Evolutionary conservation across 2,113 vertebrate genomes (phyloP), one percentile per base, ranked within the genome.

Genomic region (Benitochromis conjunctus): DNA sequence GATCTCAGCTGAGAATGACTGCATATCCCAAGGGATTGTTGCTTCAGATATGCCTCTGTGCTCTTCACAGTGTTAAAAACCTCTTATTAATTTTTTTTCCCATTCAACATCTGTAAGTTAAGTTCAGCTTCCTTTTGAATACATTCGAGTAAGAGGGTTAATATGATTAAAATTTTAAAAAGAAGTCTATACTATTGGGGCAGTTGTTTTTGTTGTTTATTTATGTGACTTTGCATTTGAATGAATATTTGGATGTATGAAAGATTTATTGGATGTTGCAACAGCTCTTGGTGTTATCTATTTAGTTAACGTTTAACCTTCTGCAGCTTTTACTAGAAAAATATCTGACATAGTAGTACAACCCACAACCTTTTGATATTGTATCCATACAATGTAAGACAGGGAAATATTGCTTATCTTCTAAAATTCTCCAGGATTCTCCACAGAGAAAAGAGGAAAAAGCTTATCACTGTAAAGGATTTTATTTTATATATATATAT

Each of bases 41-140:
- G 10, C 82, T 92, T 92, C 90, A 91, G 93, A 93, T 91, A 85
- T 88, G 79, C 78, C 31, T 83, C 89, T 79, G 88, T 56, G 77
- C 64, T 91, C 87, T 88, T 90, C 92, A 90, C 87, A 89, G 92
- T 92, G 91, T 92, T 90, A 94, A 94, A 95, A 92, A 88, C 93
- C 74, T 94, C 93, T 93, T 93, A 92, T 83, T n/a, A 84, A 87
- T 89, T 90, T 89, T n/a, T 54, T 43, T 62, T 46, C 13, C 60
- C 29, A 2, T 88, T 64, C 83, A 79, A 58, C 71, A 77, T 81
- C 56, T 81, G 51, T 79, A 79, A 81, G 79, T 87, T 64, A 82
- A 69, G 31, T 86, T 78, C 53, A 74, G 69, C 57, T 79, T 81
- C 48, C 46, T 19, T 76, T 76, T 0, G 0, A 51, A 76, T 24